Base-by-base conservation (phyloP, 2,888 invertebrate genomes). In the Caenorhabditis wallacei region DNA sequence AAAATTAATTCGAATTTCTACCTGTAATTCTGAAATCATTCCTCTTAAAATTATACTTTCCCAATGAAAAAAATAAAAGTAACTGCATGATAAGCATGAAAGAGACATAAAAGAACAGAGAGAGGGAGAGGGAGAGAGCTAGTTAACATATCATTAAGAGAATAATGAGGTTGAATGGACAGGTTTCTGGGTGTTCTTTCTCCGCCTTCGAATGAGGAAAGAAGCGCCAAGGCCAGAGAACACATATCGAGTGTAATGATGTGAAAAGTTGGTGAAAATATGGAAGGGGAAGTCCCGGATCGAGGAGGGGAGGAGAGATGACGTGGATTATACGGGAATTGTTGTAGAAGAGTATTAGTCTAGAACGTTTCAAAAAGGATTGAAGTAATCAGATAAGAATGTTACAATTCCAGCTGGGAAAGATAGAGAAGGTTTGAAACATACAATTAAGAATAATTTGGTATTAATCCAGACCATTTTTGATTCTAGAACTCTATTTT, bases 121-220 rank as follows among this genome's bases (percentile, higher is more conserved):
- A 48, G 1, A 48, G 43, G 16, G 37, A 46, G 46, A 37, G n/a
- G 48, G 11, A 30, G 30, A 30, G 59, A 71, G 59, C 54, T 24
- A 64, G 48, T 63, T 54, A 63, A 63, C 43, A 40, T 48, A 71
- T 71, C 71, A 61, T 37, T 13, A 5, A 48, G 13, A 18, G 18
- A 61, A 61, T 59, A 10, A 63, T 63, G 37, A 51, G 66, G 53
- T 24, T 48, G 57, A 48, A 64, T 64, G 48, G 75, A 51, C 75
- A 68, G 75, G 66, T 75, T 43, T 68, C 51, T 51, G 48, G 56
- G 66, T 66, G 75, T 75, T 75, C 74, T 74, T 53, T 64, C 54
- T 63, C 53, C 56, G 35, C 48, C 26, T n/a, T 26, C 24, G 16
- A 37, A 20, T 18, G n/a, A 2, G 18, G 37, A 16, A 48, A 48